Evolutionary conservation across 2,888 invertebrate genomes (phyloP).

Genomic region (Linyphia triangularis): DNA sequence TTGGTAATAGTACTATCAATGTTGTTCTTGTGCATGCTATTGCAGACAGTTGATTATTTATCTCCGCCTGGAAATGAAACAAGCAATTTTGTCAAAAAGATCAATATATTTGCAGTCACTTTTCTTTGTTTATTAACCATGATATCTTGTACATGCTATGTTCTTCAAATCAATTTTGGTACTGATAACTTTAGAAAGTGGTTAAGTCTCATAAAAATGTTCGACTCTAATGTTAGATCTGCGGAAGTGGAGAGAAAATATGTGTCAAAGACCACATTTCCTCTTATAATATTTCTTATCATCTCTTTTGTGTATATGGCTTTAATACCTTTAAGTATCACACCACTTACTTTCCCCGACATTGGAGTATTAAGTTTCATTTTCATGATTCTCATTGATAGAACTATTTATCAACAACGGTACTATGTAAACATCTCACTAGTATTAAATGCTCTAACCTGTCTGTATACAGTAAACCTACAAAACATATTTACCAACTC

Average conservation of each 20-base stretch:
- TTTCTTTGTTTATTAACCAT: constrained; percentile 36
- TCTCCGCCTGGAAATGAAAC: constrained; percentile 4
- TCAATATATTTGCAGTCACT: constrained; percentile 6
- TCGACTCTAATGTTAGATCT: constrained; percentile 60
- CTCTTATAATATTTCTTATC: constrained; percentile 43
- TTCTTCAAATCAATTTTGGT: constrained; percentile 57
- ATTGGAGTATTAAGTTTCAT: constrained; percentile 54
- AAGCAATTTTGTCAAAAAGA: constrained; percentile 7
- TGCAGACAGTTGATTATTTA: not conserved
- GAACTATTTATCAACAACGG: constrained; percentile 51
- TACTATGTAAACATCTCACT: constrained; percentile 66
- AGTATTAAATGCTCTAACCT: constrained; percentile 53
- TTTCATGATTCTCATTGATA: constrained; percentile 62
- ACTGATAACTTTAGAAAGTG: constrained; percentile 63
- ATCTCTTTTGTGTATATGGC: constrained; percentile 43
- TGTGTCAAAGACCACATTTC: constrained; percentile 37
- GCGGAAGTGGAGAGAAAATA: constrained; percentile 51
- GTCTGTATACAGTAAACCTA: constrained; percentile 53
- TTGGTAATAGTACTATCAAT: constrained; percentile 14
- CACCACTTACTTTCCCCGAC: constrained; percentile 8
- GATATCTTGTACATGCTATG: constrained; percentile 62
- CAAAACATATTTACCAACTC: constrained; percentile 17
- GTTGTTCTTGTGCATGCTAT: constrained; percentile 27
- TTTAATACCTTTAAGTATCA: constrained; percentile 37
- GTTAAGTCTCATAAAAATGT: constrained; percentile 61